Evolutionary conservation across 2,113 vertebrate species (phyloP), one percentile per base, ranked within the genome.

Genomic region (Macquaria australasica): DNA sequence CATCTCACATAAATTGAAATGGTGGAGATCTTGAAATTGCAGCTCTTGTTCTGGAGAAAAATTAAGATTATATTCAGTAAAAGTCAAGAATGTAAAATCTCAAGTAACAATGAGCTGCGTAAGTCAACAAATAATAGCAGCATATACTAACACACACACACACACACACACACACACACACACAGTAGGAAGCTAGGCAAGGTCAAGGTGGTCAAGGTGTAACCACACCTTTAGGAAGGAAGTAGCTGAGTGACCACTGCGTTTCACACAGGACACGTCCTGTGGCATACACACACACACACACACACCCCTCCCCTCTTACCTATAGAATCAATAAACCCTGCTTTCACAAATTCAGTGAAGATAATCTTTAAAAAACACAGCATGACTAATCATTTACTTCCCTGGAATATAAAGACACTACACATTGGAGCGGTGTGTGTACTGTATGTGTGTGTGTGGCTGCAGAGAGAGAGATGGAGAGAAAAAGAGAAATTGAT

Each of bases 211-310:
- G 59, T 87, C 53, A 71, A 58, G 23, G 60, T 80, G 23, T 50
- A 56, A 66, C 67, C 69, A 62, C 82, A 58, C 69, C 55, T 74
- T 77, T 43, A 83, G 80, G 79, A 91, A 91, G 86, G 82, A 86
- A 88, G 58, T 59, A 75, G 71, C 58, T 53, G 8, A 79, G 45
- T 56, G 67, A 85, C 73, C 31, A 23, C 50, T 60, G 56, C 0
- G 20, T 37, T 34, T 37, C 39, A 77, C 28, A 28, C 45, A 62
- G 43, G 39, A 66, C 34, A 69, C 77, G 73, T 84, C 77, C 79
- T 59, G 25, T 15, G 10, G 28, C 28, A 28, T 20, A 75, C 48
- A 73, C 11, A 67, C 66, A 82, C n/a, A 64, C 58, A 64, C 37
- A 21, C 10, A 41, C 63, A 67, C 39, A 67, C 39, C 15, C 21